These are phyloP conservation scores for Rotaria macrura DNA, from an alignment of 2,888 invertebrate species.

Conservation along the genomic window DNA sequence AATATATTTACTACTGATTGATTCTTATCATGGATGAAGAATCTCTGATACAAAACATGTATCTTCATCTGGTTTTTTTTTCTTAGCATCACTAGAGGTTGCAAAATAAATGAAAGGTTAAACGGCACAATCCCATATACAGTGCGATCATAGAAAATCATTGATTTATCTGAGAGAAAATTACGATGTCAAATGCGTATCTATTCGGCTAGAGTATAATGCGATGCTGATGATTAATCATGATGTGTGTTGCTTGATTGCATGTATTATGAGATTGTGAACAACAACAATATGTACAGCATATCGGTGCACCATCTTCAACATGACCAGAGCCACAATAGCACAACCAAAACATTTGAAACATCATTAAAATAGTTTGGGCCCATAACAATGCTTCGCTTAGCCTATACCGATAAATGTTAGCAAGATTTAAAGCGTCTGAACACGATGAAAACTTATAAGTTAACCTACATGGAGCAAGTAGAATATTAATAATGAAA, in stretches of 20 bases:
- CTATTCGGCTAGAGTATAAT: not conserved
- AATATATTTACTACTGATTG: too few species aligned
- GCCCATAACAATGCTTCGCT: not conserved
- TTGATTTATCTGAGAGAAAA: too few species aligned
- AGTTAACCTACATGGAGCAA: not conserved
- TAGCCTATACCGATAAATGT: not conserved
- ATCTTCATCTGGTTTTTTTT: too few species aligned
- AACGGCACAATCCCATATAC: too few species aligned
- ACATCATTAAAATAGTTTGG: not conserved
- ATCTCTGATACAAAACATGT: too few species aligned
- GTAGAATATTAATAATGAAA: not conserved
- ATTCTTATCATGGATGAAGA: too few species aligned
- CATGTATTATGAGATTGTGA: not conserved
- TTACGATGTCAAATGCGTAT: too few species aligned
- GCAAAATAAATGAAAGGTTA: too few species aligned
- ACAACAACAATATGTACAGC: not conserved
- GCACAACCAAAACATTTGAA: not conserved
- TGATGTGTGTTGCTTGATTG: not conserved
- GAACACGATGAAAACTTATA: not conserved
- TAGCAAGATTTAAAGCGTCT: not conserved
- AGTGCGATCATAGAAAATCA: too few species aligned
- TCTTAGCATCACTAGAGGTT: too few species aligned
- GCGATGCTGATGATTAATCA: not conserved
- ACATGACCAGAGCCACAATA: not conserved
- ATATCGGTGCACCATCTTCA: not conserved